phyloP scores from a whole-genome alignment of 2,797 vertebrate genomes.

The Ptychadena robeensis region DNA sequence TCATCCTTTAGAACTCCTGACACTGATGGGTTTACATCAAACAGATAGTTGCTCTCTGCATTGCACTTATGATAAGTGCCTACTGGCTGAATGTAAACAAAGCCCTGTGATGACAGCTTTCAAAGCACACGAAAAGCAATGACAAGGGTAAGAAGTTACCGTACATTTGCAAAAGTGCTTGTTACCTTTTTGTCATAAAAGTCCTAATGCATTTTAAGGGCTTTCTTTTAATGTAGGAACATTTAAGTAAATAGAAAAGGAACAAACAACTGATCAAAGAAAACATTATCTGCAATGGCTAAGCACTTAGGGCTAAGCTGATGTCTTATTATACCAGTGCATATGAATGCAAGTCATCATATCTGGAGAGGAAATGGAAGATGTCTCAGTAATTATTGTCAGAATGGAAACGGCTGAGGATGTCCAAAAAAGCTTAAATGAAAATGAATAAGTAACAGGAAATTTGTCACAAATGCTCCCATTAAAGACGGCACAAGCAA shows the following conservation, averaged over 20 bases:
- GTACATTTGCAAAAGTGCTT: not conserved
- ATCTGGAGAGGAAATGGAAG: conserved; percentile 18
- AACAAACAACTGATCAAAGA: not conserved
- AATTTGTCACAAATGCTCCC: conserved; percentile 5
- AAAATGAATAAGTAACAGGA: conserved; percentile 15
- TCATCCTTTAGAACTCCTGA: not conserved
- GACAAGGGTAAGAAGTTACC: not conserved
- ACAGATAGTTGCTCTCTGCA: not conserved
- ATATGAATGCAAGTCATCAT: not conserved
- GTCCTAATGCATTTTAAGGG: not conserved
- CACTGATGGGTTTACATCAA: not conserved
- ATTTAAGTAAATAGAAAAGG: not conserved
- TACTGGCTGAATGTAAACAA: not conserved
- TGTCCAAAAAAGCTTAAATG: conserved; percentile 15
- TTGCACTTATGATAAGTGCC: not conserved
- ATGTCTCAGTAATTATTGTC: conserved; percentile 21
- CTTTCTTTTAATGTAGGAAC: not conserved
- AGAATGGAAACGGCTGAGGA: conserved; percentile 21
- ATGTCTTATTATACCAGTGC: conserved; percentile 4
- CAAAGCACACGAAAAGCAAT: not conserved
- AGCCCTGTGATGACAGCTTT: not conserved
- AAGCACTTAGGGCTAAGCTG: not conserved
- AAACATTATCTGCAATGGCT: not conserved
- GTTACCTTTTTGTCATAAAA: not conserved
- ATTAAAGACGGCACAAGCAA: conserved; percentile 4